phyloP scores from a whole-genome alignment of 92 coral and sea anemone species.

The Porites evermanni region DNA sequence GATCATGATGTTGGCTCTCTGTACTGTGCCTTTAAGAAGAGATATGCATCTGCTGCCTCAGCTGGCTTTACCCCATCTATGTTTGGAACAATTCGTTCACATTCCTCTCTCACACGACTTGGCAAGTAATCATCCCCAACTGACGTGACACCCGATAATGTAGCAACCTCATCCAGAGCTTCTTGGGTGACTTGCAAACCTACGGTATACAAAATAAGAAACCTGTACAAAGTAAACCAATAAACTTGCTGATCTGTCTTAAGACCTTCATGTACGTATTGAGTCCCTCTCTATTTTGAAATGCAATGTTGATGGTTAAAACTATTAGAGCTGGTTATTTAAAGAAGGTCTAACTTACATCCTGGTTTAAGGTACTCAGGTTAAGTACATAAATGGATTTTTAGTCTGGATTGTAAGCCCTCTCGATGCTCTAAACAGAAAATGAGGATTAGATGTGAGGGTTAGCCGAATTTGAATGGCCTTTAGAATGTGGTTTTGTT shows the following conservation, averaged over 20 bases:
- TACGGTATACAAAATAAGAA: conserved; percentile 9
- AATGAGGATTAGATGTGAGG: not conserved
- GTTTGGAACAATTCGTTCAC: conserved; percentile 64
- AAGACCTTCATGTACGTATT: no score
- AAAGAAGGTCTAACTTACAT: not conserved
- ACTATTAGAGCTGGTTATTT: no score
- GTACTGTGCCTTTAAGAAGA: conserved; percentile 64
- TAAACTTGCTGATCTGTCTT: no score
- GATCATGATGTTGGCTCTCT: conserved; percentile 34
- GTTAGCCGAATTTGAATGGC: conserved; percentile 9
- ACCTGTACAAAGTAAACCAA: no score
- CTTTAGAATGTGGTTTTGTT: not conserved
- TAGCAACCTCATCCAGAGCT: conserved; percentile 70
- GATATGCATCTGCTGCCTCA: conserved; percentile 65
- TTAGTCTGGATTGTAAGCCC: not conserved
- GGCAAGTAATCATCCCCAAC: conserved; percentile 59
- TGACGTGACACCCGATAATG: conserved; percentile 61
- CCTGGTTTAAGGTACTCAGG: not conserved
- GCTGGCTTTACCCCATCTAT: conserved; percentile 63
- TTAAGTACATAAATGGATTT: conserved; percentile 1
- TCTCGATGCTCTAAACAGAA: conserved; percentile 1
- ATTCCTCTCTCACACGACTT: conserved; percentile 53
- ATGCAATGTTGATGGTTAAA: no score
- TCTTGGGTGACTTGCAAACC: conserved; percentile 57
- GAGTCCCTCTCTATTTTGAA: no score